These are phyloP conservation scores for Lysiphlebus fabarum DNA, from an alignment of 1,140 invertebrate genomes.

Conservation along the genomic window DNA sequence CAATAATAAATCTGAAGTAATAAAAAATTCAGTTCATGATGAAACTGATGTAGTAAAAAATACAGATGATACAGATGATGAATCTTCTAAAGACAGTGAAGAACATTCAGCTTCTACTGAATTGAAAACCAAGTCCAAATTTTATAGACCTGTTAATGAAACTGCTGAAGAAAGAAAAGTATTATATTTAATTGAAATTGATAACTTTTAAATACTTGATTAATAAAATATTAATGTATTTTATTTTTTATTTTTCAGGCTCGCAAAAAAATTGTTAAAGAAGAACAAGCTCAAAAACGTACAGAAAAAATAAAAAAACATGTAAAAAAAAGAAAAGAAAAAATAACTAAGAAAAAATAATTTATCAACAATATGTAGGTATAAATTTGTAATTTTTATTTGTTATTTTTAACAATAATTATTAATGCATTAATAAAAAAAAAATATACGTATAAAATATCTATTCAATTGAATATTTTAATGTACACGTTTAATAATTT, in stretches of 20 bases:
- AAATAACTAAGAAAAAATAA: slow-evolving; percentile 46
- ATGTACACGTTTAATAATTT: no score
- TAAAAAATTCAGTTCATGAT: slow-evolving; percentile 36
- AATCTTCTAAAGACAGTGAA: slow-evolving; percentile 42
- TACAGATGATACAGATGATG: slow-evolving; percentile 44
- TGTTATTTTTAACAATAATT: no score
- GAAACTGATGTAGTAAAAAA: slow-evolving; percentile 47
- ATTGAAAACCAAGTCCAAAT: no score
- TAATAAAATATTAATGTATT: slow-evolving; percentile 17
- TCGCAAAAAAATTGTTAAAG: slow-evolving; percentile 82
- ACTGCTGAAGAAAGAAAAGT: slow-evolving; percentile 81
- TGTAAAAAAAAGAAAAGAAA: slow-evolving; percentile 87
- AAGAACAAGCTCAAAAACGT: slow-evolving; percentile 85
- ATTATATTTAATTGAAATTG: slow-evolving; percentile 25
- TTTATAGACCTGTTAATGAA: slow-evolving; percentile 86
- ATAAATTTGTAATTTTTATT: no score
- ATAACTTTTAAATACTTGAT: neutral
- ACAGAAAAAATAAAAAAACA: slow-evolving; percentile 94
- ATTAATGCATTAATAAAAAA: no score
- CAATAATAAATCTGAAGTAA: slow-evolving; percentile 49
- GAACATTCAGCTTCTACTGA: slow-evolving; percentile 46
- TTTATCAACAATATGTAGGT: no score
- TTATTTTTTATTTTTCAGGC: slow-evolving; percentile 51
- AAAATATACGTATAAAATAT: no score
- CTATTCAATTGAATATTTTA: no score